Conservation (phyloP, 1,140 invertebrate species). For the Eriosoma lanigerum region DNA sequence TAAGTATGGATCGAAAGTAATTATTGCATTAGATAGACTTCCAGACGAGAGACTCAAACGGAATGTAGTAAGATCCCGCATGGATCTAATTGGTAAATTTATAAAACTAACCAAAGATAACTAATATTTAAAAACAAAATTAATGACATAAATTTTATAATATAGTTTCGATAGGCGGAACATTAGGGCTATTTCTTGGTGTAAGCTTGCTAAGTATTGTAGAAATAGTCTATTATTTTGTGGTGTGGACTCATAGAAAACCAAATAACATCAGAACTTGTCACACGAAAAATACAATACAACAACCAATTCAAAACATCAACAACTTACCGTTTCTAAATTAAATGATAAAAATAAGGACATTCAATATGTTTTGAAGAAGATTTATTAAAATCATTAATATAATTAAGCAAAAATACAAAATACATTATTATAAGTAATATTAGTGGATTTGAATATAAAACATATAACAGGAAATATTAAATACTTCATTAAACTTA, state of each 20-base stretch:
- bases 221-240: slow-evolving; percentile 64
- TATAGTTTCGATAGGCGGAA: slow-evolving; percentile 67
- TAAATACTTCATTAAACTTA: too few species aligned
- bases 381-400: too few species aligned
- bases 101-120: neutral
- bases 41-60: slow-evolving; percentile 66
- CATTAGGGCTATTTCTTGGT: slow-evolving; percentile 66
- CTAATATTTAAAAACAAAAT: neutral
- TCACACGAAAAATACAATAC: neutral
- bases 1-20: slow-evolving; percentile 58
- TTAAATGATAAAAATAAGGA: slow-evolving; percentile 21
- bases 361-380: too few species aligned
- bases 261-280: neutral
- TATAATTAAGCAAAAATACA: too few species aligned
- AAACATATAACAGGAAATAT: too few species aligned
- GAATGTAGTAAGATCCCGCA: slow-evolving; percentile 64
- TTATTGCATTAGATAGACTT: slow-evolving; percentile 62
- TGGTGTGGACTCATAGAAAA: slow-evolving; percentile 56
- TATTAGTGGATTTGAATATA: too few species aligned
- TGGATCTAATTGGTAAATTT: slow-evolving; percentile 66
- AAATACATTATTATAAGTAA: too few species aligned
- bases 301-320: neutral
- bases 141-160: slow-evolving; percentile 7
- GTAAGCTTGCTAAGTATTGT: slow-evolving; percentile 67
- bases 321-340: slow-evolving; percentile 32